Evolutionary conservation across 2,888 invertebrate species (phyloP).

Genomic region (Holacanthella duospinosa): DNA sequence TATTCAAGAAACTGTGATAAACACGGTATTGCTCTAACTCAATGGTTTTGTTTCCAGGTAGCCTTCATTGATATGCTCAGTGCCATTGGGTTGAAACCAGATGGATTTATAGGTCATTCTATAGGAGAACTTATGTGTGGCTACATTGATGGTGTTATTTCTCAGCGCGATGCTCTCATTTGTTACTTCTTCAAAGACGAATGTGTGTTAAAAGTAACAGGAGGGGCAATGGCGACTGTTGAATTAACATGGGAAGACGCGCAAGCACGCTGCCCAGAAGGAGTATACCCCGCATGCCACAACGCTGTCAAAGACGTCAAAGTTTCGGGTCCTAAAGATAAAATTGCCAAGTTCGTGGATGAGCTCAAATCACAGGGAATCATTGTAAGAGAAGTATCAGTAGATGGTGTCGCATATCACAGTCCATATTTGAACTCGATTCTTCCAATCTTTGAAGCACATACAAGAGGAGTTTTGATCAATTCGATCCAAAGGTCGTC

Average conservation of each 20-base stretch:
- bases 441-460: neutral
- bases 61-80: constrained; percentile 78
- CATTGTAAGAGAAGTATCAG: constrained; percentile 73
- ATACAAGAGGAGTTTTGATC: neutral
- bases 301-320: constrained; percentile 88
- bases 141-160: constrained; percentile 8
- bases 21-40: constrained; percentile 39
- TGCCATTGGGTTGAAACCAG: too few species aligned
- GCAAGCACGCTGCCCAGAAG: constrained; percentile 59
- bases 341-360: constrained; percentile 57
- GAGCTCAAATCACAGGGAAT: constrained; percentile 59
- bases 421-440: constrained; percentile 60
- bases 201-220: neutral
- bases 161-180: constrained; percentile 4
- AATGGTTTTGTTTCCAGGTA: constrained; percentile 53
- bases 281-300: constrained; percentile 83
- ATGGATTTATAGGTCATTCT: constrained; percentile 92
- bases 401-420: constrained; percentile 77
- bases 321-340: constrained; percentile 70
- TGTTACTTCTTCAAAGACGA: neutral
- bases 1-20: neutral
- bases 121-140: constrained; percentile 49
- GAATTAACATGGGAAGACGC: constrained; percentile 74
- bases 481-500: neutral
- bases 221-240: constrained; percentile 81